Evolutionary conservation across 2,113 vertebrate genomes (phyloP), one percentile per base, ranked within the genome.

Genomic region (Baryphthengus martii): DNA sequence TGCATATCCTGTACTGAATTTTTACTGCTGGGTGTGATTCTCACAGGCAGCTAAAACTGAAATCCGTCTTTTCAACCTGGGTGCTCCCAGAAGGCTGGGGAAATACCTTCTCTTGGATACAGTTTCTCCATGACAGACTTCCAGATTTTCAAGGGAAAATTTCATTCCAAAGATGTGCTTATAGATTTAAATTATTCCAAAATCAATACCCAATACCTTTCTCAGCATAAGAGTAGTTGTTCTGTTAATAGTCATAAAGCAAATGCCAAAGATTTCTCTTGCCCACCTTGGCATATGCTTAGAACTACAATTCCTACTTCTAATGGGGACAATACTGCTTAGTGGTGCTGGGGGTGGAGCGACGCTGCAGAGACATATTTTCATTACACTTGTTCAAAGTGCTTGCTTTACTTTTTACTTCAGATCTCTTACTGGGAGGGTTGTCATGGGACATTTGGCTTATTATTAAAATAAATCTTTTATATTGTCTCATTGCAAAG

Each of bases 401-500:
- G 44, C 76, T 78, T 75, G 50, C 47, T 78, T 95, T 86, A 80
- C 73, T 93, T 87, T 91, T 81, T 71, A 42, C 47, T 94, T 88
- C 72, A 86, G 0, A 78, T 81, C 50, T 90, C 40, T 61, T 93
- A 44, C 24, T 84, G 63, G 66, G 83, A 85, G 52, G 47, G 31
- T 65, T 85, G 70, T 93, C 85, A 58, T 67, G 65, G 85, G 76
- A 84, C 44, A 49, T 91, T 88, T 71, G 79, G 61, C 59, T 95
- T 95, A 94, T 94, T 95, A 88, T 84, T 92, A 68, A 52, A 78
- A 75, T 96, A 93, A 92, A 89, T 96, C 72, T 92, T 95, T 94
- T 74, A n/a, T 65, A 63, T 76, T 84, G 79, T 92, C 85, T 93
- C 84, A 78, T 42, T 91, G 83, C 76, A 84, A 86, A 84, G 85